Percentiles rank a stretch among this genome's conserved stretches.
Conservation (phyloP, 1,140 invertebrate species). For the Heliconius melpomene region DNA sequence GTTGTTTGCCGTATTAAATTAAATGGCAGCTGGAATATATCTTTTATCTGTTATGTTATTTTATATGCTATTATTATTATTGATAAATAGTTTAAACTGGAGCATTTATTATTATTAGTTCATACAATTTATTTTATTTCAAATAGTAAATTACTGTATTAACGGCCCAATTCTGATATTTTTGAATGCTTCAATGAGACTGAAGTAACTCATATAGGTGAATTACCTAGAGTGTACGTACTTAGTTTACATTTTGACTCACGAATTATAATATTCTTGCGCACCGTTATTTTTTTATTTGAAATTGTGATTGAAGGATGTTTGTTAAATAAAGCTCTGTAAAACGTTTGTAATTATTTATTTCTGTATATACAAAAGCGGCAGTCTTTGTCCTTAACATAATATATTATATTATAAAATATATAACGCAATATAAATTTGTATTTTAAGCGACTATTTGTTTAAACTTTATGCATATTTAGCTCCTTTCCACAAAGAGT, state of each 20-base stretch:
- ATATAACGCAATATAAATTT: conserved; percentile 19
- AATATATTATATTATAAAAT: conserved; percentile 24
- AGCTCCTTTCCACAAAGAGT: conserved; percentile 67
- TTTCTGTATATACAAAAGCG: conserved; percentile 48
- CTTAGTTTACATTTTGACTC: conserved; percentile 45
- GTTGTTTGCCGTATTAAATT: neutral
- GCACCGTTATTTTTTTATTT: conserved; percentile 61
- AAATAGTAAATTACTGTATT: conserved; percentile 5
- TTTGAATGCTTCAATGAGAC: conserved; percentile 60
- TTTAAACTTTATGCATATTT: conserved; percentile 57
- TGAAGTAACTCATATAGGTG: conserved; percentile 60
- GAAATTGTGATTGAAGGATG: conserved; percentile 57
- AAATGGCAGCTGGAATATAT: neutral
- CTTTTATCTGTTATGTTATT: neutral
- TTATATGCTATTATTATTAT: neutral
- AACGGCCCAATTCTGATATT: conserved; percentile 6
- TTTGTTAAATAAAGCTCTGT: conserved; percentile 74
- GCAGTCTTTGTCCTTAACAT: conserved; percentile 54
- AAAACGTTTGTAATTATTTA: conserved; percentile 48
- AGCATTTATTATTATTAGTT: conserved; percentile 4
- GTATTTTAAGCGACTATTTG: neutral
- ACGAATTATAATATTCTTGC: conserved; percentile 57
- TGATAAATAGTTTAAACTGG: neutral
- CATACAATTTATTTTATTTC: neutral
- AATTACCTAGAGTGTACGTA: conserved; percentile 33